A percentile compares a stretch with the other conserved stretches of the same genome.
These are phyloP conservation scores for Trichopoda pennipes DNA, from an alignment of 2,888 invertebrate genomes.

Conservation along the genomic window DNA sequence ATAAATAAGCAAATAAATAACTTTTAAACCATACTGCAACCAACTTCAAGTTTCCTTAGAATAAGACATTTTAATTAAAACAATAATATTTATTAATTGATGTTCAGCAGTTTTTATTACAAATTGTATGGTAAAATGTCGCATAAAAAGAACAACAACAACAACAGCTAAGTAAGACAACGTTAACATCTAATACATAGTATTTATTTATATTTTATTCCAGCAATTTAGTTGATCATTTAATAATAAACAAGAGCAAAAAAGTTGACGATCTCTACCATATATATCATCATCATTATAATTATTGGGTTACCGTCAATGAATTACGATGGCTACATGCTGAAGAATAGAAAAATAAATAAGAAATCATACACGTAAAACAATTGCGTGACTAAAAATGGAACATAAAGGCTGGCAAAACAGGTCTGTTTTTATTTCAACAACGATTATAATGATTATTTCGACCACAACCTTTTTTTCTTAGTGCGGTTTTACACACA, in stretches of 20 bases:
- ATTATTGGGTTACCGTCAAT: slow-evolving; percentile 57
- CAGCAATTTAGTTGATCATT: slow-evolving; percentile 48
- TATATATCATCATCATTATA: slow-evolving; percentile 25
- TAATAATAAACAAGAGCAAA: slow-evolving; percentile 5
- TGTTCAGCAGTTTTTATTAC: slow-evolving; percentile 4
- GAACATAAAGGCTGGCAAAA: slow-evolving; percentile 55
- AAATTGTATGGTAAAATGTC: slow-evolving; percentile 9
- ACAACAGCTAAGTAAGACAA: slow-evolving; percentile 1
- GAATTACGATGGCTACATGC: slow-evolving; percentile 60
- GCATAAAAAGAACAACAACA: neutral
- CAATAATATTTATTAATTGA: slow-evolving; percentile 4
- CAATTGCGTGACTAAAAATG: slow-evolving; percentile 51
- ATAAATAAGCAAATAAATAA: too few species aligned
- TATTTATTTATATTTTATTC: slow-evolving; percentile 47
- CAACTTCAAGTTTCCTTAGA: neutral
- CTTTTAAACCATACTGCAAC: too few species aligned
- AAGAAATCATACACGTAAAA: slow-evolving; percentile 26
- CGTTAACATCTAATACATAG: slow-evolving; percentile 38
- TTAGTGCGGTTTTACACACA: too few species aligned
- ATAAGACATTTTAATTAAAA: neutral
- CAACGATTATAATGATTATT: slow-evolving; percentile 55
- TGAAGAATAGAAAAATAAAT: slow-evolving; percentile 1
- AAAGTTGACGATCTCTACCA: slow-evolving; percentile 46
- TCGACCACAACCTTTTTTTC: slow-evolving; percentile 15
- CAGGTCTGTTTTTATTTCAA: slow-evolving; percentile 53